Evolutionary conservation across 2,888 invertebrate genomes (phyloP).

Genomic region (Drosophila affinis): DNA sequence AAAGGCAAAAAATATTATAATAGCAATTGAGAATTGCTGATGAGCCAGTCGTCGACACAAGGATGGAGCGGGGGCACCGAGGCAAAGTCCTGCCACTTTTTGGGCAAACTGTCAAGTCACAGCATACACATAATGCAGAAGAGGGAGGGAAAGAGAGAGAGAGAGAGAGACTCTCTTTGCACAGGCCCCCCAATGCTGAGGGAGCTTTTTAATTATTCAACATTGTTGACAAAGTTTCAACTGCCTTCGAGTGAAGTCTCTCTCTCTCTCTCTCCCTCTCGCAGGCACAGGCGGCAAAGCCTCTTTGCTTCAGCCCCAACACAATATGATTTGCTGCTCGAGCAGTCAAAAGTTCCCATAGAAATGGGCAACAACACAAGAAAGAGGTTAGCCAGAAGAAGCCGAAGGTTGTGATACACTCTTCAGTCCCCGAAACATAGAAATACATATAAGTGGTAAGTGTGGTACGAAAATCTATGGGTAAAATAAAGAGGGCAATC

Average conservation of each 20-base stretch:
- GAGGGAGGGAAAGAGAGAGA: slow-evolving; percentile 4
- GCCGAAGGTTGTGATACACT: neutral
- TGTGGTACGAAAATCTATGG: neutral
- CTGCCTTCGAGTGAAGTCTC: slow-evolving; percentile 46
- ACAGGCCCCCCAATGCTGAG: slow-evolving; percentile 70
- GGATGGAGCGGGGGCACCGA: slow-evolving; percentile 7
- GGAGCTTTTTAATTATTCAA: slow-evolving; percentile 82
- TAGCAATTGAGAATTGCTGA: slow-evolving; percentile 79
- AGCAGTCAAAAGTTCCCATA: slow-evolving; percentile 67
- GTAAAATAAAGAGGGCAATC: too few species aligned
- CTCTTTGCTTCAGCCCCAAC: neutral
- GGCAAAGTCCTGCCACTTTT: slow-evolving; percentile 23
- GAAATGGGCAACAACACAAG: slow-evolving; percentile 5
- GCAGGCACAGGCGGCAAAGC: slow-evolving; percentile 31
- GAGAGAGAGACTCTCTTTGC: slow-evolving; percentile 41
- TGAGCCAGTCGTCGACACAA: slow-evolving; percentile 60
- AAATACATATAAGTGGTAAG: neutral
- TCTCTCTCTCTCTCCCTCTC: neutral
- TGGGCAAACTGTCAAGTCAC: slow-evolving; percentile 38
- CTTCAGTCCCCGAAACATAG: neutral
- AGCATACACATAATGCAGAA: neutral
- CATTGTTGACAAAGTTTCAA: slow-evolving; percentile 81
- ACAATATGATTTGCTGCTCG: slow-evolving; percentile 75
- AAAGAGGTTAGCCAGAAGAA: slow-evolving; percentile 44
- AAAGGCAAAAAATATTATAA: slow-evolving; percentile 73